phyloP scores from a whole-genome alignment of 2,888 invertebrate genomes.

The Criorhina ranunculi region DNA sequence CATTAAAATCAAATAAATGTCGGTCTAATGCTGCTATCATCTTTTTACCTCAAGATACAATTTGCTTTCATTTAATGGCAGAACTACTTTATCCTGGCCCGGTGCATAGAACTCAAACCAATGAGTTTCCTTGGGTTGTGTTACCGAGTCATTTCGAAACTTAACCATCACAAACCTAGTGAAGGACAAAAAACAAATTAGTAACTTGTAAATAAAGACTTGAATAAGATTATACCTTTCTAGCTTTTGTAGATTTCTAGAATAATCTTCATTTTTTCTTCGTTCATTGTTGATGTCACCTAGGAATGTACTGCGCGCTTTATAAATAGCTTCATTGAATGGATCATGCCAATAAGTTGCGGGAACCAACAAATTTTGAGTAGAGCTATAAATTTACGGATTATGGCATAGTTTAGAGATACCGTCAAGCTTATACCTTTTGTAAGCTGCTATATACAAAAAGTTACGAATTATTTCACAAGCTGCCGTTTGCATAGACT shows the following conservation, averaged over 20 bases:
- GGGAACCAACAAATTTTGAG: constrained; percentile 91
- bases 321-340: constrained; percentile 90
- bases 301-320: constrained; percentile 90
- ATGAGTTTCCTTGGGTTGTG: constrained; percentile 93
- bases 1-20: constrained; percentile 56
- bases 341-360: constrained; percentile 99
- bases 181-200: neutral
- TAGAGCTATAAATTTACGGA: constrained; percentile 86
- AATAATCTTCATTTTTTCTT: constrained; percentile 88
- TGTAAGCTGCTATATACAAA: constrained; percentile 93
- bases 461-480: constrained; percentile 92
- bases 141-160: constrained; percentile 94
- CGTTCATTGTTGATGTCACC: constrained; percentile 97
- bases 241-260: constrained; percentile 89
- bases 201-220: neutral
- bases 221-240: constrained; percentile 81
- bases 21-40: neutral
- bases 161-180: constrained; percentile 92
- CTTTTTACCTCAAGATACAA: constrained; percentile 92
- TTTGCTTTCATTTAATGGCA: constrained; percentile 89
- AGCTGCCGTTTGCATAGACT: constrained; percentile 84
- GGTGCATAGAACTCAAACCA: constrained; percentile 97
- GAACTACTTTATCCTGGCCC: constrained; percentile 89
- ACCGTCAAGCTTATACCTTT: constrained; percentile 85
- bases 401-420: constrained; percentile 71